Conservation (phyloP, 35 echinoderm and acorn worm genomes). For the Apostichopus californicus region DNA sequence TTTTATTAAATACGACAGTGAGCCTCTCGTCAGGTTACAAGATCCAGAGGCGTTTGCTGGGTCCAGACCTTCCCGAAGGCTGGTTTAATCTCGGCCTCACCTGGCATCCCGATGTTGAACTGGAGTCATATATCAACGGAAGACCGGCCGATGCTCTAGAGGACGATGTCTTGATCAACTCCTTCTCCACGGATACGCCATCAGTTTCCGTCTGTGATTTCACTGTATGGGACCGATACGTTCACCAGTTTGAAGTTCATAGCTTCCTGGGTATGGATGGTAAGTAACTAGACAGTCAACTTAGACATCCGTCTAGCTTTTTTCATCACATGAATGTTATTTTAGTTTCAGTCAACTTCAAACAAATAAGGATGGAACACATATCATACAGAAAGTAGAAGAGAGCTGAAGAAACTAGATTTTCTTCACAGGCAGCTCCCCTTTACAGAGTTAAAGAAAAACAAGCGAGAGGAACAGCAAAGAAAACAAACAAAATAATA, state of each 20-base stretch:
- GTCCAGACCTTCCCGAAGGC: background rate
- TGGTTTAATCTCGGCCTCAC: conserved; percentile 46
- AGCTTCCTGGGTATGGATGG: conserved; percentile 57
- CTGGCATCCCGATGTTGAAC: conserved; percentile 28
- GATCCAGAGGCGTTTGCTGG: conserved; percentile 26
- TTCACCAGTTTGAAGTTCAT: conserved; percentile 62
- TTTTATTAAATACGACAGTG: background rate
- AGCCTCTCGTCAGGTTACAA: conserved; percentile 15
- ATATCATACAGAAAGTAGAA: no score
- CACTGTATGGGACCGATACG: conserved; percentile 38
- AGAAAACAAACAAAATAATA: no score
- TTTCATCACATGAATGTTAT: no score
- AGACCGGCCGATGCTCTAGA: background rate
- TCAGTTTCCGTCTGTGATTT: conserved; percentile 34
- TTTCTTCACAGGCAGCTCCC: no score
- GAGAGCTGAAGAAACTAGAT: no score
- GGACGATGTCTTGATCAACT: background rate
- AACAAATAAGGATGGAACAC: no score
- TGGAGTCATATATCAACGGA: conserved; percentile 36
- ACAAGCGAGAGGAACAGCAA: no score
- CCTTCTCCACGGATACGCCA: background rate
- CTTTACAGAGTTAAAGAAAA: no score
- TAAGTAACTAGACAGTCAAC: background rate
- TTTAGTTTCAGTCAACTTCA: no score
- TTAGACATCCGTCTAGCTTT: no score